Evolutionary conservation across 2,888 invertebrate species (phyloP), one percentile per base, ranked within the genome.

Genomic region (Hydroisotoma schaefferi): DNA sequence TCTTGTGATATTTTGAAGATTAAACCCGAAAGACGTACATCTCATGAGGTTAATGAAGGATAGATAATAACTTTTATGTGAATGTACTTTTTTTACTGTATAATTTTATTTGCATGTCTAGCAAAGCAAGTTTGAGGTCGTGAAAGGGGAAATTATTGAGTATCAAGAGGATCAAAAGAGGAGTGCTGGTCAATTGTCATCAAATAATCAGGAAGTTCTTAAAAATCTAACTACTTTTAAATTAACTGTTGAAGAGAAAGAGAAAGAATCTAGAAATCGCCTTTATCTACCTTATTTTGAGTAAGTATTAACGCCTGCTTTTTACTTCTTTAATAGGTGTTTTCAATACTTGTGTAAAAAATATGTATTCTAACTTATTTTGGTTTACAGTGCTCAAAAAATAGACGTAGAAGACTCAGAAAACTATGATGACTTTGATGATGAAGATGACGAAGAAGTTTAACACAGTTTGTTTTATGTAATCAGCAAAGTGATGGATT

Each of bases 171-270:
- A 62, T 22, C 22, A 48, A 20, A 27, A 53, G 33, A 8, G 46
- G 1, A 46, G 18, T 40, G 46, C 43, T 28, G 27, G 23, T 2
- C 33, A 23, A 2, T 43, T 18, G 10, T 20, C 22, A 23, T 23
- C 37, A 20, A 56, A 22, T 2, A 61, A 48, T 27, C 38, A 48
- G 25, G 67, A 70, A 18, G 51, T 68, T 2, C 57, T 72, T n/a
- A 61, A 57, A 48, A 63, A 68, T 43, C 74, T 85, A 5, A 77
- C 84, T 1, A 85, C 85, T 56, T 86, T 86, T 73, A 85, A 83
- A 76, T 82, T 86, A 70, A 82, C 83, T 73, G 77, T 85, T 0
- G 82, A 81, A 58, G 84, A 84, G 64, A 78, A 79, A 57, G 85
- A 85, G 55, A 83, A 83, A 69, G 76, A 82, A 68, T 82, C 83